Percentiles rank a stretch among this genome's conserved stretches.
These are phyloP conservation scores for Indri indri DNA, from an alignment of 2,113 vertebrate genomes.

Conservation along the genomic window DNA sequence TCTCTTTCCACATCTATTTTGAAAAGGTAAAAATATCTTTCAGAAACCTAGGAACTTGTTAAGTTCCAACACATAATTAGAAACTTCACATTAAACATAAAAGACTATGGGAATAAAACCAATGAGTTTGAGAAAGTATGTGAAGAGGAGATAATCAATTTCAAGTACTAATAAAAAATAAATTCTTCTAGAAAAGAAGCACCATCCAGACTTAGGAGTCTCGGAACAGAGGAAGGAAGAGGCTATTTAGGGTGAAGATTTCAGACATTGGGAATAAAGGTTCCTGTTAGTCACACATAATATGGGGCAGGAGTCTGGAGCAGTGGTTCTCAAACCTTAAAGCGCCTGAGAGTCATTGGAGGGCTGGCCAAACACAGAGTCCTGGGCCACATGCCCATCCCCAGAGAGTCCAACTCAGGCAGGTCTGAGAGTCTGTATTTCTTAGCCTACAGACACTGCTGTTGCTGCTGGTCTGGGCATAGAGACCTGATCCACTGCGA, in stretches of 20 bases:
- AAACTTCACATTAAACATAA: neutral
- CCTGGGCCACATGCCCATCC: neutral
- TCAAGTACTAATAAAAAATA: neutral
- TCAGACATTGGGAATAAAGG: neutral
- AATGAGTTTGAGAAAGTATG: neutral
- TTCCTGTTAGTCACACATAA: neutral
- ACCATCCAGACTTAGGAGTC: neutral
- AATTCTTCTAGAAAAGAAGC: neutral
- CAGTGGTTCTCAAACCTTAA: neutral
- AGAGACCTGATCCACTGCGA: neutral
- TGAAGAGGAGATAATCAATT: neutral
- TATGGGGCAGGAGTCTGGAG: neutral
- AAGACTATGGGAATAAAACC: neutral
- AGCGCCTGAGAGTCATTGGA: neutral
- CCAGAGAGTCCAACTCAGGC: neutral
- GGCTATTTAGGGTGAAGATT: neutral
- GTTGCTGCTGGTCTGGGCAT: fast-evolving
- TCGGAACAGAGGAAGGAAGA: neutral
- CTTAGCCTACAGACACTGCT: neutral
- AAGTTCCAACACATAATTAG: neutral
- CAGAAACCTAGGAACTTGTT: neutral
- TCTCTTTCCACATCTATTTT: neutral
- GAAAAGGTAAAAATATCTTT: slow-evolving; percentile 18
- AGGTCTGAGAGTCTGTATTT: neutral
- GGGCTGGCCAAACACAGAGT: neutral